phyloP scores from a whole-genome alignment of 2,797 vertebrate species.

The Diglossa cyanea region DNA sequence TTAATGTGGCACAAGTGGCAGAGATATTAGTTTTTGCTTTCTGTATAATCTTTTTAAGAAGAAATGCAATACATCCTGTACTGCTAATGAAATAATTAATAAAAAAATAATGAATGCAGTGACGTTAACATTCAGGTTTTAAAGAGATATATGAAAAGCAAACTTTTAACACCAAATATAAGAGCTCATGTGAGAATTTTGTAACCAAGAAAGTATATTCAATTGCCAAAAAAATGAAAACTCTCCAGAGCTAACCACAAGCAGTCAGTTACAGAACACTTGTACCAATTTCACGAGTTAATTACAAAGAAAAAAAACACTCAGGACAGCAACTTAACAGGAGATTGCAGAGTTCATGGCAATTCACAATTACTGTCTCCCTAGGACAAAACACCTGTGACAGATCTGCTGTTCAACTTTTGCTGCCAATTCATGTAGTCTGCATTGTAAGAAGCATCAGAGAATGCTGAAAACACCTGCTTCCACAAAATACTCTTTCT shows the following conservation, averaged over 20 bases:
- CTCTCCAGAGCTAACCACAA: neutral
- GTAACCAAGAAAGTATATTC: neutral
- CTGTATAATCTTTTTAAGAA: neutral
- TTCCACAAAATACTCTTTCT: neutral
- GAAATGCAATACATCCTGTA: neutral
- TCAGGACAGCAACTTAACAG: neutral
- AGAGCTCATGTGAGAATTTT: neutral
- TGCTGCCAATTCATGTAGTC: neutral
- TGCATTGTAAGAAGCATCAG: neutral
- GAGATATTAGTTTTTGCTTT: neutral
- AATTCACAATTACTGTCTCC: neutral
- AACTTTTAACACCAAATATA: neutral
- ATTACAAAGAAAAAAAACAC: neutral
- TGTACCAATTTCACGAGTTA: neutral
- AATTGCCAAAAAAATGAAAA: neutral
- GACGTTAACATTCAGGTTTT: neutral
- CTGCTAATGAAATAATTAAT: neutral
- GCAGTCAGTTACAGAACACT: neutral
- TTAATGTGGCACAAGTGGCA: neutral
- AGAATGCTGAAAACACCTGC: neutral
- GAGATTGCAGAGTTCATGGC: neutral
- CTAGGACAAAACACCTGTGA: neutral
- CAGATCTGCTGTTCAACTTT: neutral
- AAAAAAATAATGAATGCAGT: fast-evolving
- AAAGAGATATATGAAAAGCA: neutral